Conservation (phyloP, 2,113 vertebrate genomes). For the Vulpes ferrilata region DNA sequence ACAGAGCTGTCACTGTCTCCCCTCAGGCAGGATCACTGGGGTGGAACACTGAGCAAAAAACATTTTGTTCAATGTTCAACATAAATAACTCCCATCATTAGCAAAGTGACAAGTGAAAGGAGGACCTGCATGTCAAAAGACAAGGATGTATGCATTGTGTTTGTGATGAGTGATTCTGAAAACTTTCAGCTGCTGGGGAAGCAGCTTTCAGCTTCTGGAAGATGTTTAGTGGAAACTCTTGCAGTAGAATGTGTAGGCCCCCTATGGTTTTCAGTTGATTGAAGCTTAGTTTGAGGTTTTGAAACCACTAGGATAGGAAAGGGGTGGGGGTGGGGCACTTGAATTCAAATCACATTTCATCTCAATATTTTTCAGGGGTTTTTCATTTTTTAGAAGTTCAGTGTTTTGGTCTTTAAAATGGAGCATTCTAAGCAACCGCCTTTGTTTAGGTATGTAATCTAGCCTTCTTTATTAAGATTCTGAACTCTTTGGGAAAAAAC, state of each 20-base stretch:
- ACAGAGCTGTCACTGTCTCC: conserved; percentile 69
- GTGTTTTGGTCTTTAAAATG: not conserved
- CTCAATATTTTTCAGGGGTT: not conserved
- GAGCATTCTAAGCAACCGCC: not conserved
- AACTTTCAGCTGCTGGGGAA: not conserved
- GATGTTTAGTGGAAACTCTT: not conserved
- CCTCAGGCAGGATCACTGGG: conserved; percentile 61
- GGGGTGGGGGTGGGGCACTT: too few relatives aligned
- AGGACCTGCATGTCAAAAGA: not conserved
- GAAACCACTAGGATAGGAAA: not conserved
- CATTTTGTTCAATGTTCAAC: conserved; percentile 73
- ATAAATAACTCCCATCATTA: conserved; percentile 69
- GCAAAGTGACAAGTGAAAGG: conserved; percentile 20
- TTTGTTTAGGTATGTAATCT: not conserved
- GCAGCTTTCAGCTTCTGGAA: not conserved
- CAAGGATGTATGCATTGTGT: not conserved
- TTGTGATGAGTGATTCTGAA: not conserved
- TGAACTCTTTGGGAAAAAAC: not conserved
- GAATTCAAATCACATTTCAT: not conserved
- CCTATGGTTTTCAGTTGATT: not conserved
- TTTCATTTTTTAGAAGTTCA: not conserved
- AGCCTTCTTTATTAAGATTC: not conserved
- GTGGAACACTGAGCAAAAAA: conserved; percentile 59
- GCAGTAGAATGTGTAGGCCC: not conserved
- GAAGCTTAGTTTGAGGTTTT: not conserved